Evolutionary conservation across 1,140 invertebrate genomes (phyloP), one percentile per base, ranked within the genome.

Genomic region (Drosophila gunungcola): DNA sequence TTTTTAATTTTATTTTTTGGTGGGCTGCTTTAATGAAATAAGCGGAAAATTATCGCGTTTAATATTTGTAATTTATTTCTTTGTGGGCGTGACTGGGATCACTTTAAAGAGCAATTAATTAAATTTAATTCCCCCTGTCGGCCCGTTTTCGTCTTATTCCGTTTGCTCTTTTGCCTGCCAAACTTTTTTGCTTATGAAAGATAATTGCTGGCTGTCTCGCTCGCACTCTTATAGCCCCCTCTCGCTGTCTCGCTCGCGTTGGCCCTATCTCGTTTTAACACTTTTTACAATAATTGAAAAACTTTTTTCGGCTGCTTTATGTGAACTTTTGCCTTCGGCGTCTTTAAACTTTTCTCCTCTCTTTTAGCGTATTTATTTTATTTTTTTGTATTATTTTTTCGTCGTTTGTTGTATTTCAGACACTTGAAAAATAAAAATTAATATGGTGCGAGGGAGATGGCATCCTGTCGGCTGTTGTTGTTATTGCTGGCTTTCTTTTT

Each of bases 231-330:
- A 21, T 21, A 32, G 29, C 27, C 36, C 4, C 36, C 48, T 60
- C 49, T 43, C 36, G 10, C 55, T 62, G 56, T 1, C 51, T 58
- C 48, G n/a, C 43, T 11, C 42, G 41, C 45, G 60, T 52, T 77
- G 27, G 42, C 49, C 42, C 39, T 73, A 73, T 73, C 56, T 83
- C 7, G 16, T 80, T 88, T 85, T 79, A 86, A 86, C 83, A 86
- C 83, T 86, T 86, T 86, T 88, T 88, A 88, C 79, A 86, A 86
- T 86, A 86, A 86, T 88, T 86, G 83, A 86, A 86, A 82, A 86
- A 88, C 83, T 86, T 82, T 88, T 85, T 80, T 77, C 53, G 60
- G 80, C 58, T 63, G 80, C 65, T 84, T 84, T 79, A 84, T 84
- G 80, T 83, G 75, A 84, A 84, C 80, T 83, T 82, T 83, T 82